phyloP scores from a whole-genome alignment of 37 sponge, comb jelly and placozoan species.

The Chondrilla cf. caribensis region DNA sequence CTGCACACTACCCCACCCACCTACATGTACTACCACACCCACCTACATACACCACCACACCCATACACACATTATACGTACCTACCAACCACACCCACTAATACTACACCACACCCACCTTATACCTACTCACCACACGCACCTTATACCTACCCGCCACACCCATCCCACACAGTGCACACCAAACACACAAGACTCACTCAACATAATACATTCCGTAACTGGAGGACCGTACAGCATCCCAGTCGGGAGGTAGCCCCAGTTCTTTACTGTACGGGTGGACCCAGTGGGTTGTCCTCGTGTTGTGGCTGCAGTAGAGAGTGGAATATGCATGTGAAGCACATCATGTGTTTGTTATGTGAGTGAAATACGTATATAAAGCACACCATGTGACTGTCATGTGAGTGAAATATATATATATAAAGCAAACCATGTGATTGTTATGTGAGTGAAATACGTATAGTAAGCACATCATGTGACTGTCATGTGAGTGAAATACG shows the following conservation, averaged over 20 bases:
- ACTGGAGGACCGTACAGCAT: conserved; percentile 57
- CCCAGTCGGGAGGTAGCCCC: conserved; percentile 79
- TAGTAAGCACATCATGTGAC: too few relatives aligned
- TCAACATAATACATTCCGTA: conserved; percentile 89
- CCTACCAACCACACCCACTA: too few relatives aligned
- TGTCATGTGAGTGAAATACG: too few relatives aligned
- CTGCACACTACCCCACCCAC: not conserved
- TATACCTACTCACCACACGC: too few relatives aligned
- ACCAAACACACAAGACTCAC: too few relatives aligned
- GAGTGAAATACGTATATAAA: too few relatives aligned
- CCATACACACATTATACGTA: too few relatives aligned
- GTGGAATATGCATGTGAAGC: not conserved
- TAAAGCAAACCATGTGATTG: not conserved
- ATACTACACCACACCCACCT: not conserved
- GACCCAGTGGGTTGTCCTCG: conserved; percentile 69
- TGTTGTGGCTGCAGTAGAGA: conserved; percentile 51
- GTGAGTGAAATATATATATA: too few relatives aligned
- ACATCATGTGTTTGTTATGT: not conserved
- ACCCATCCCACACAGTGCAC: too few relatives aligned
- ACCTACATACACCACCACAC: not conserved
- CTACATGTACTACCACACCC: not conserved
- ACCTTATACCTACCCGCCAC: too few relatives aligned
- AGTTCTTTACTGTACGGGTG: conserved; percentile 36
- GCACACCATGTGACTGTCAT: not conserved
- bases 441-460: too few relatives aligned